A percentile compares a stretch with the other conserved stretches of the same genome.
These are phyloP conservation scores for Chymomyza procnemis DNA, from an alignment of 2,888 invertebrate genomes.

Conservation along the genomic window DNA sequence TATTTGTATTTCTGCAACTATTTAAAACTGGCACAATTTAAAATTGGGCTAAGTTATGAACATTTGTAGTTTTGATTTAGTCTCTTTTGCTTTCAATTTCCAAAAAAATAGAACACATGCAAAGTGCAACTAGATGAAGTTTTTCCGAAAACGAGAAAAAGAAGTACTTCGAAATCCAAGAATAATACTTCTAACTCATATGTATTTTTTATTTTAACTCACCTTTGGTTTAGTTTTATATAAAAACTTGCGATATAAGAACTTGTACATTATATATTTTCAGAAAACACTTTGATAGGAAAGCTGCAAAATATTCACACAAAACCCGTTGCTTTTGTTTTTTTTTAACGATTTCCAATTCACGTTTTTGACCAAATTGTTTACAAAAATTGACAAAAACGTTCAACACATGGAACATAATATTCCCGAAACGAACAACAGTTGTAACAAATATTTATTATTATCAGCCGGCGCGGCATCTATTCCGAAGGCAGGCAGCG, in stretches of 20 bases:
- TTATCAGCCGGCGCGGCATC: background rate
- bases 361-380: conserved; percentile 3
- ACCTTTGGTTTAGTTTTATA: conserved; percentile 55
- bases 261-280: conserved; percentile 55
- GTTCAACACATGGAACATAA: conserved; percentile 6
- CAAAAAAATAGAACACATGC: no score
- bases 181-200: no score
- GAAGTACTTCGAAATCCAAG: no score
- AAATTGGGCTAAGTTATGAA: no score
- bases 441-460: background rate
- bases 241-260: conserved; percentile 52
- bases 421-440: background rate
- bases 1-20: no score
- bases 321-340: conserved; percentile 14
- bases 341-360: background rate
- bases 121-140: no score
- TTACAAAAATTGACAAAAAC: conserved; percentile 30
- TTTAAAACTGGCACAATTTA: no score
- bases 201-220: conserved; percentile 39
- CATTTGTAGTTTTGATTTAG: no score
- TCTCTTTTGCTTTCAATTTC: no score
- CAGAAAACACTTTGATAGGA: conserved; percentile 16
- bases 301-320: conserved; percentile 9
- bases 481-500: background rate
- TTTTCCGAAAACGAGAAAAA: no score